Conservation (phyloP, 2,113 vertebrate genomes). For the Pelusios castaneus region DNA sequence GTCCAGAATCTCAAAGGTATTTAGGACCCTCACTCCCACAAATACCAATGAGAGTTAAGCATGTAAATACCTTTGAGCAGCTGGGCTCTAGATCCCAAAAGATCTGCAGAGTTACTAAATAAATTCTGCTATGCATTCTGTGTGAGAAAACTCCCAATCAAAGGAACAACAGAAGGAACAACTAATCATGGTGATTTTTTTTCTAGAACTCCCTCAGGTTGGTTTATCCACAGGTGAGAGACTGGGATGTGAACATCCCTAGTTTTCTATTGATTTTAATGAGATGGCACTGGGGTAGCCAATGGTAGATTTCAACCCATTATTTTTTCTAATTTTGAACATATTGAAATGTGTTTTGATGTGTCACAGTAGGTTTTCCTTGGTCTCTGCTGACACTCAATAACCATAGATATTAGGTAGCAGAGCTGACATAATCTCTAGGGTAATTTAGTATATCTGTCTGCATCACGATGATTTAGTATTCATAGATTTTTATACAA, state of each 20-base stretch:
- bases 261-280: neutral
- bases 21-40: too few relatives aligned
- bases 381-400: conserved; percentile 1
- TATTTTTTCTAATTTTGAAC: neutral
- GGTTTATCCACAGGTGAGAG: neutral
- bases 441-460: neutral
- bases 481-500: conserved; percentile 23
- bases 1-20: too few relatives aligned
- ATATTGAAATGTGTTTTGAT: neutral
- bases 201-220: accelerated
- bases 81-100: neutral
- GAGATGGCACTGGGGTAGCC: neutral
- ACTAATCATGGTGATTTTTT: neutral
- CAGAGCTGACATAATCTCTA: neutral
- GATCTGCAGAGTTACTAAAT: neutral
- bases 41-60: too few relatives aligned
- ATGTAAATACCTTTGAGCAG: too few relatives aligned
- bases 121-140: neutral
- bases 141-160: neutral
- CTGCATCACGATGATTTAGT: neutral
- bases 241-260: accelerated
- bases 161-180: neutral
- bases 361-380: neutral
- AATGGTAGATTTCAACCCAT: neutral
- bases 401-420: neutral